A percentile compares a stretch with the other conserved stretches of the same genome.
phyloP scores from a whole-genome alignment of 2,797 vertebrate species.

The Platalea minor region DNA sequence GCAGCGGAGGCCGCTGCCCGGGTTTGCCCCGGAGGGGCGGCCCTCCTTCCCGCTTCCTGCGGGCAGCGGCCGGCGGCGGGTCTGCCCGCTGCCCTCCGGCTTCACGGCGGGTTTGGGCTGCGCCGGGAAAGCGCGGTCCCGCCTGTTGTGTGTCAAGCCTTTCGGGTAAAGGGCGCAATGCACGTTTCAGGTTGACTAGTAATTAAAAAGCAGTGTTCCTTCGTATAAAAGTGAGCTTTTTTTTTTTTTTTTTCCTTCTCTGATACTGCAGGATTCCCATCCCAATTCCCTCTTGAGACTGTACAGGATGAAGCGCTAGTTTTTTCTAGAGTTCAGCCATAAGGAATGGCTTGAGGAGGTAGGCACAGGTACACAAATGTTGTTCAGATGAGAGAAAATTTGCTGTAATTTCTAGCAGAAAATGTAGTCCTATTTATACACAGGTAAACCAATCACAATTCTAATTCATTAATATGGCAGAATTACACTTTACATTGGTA shows the following conservation, averaged over 20 bases:
- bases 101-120: rapidly evolving
- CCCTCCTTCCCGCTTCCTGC: not conserved
- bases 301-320: not conserved
- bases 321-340: not conserved
- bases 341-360: not conserved
- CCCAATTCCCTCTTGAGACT: not conserved
- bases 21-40: not conserved
- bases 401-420: not conserved
- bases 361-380: not conserved
- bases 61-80: not conserved
- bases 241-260: rapidly evolving
- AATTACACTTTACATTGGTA: not conserved
- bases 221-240: rapidly evolving
- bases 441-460: not conserved
- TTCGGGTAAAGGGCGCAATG: not conserved
- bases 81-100: not conserved
- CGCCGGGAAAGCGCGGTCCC: not conserved
- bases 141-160: rapidly evolving
- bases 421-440: not conserved
- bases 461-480: not conserved
- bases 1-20: not conserved
- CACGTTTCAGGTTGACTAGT: rapidly evolving
- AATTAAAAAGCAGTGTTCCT: not conserved
- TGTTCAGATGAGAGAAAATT: not conserved
- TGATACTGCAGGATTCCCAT: not conserved